These are phyloP conservation scores for Masticophis lateralis DNA, from an alignment of 2,797 vertebrate species.

Conservation along the genomic window DNA sequence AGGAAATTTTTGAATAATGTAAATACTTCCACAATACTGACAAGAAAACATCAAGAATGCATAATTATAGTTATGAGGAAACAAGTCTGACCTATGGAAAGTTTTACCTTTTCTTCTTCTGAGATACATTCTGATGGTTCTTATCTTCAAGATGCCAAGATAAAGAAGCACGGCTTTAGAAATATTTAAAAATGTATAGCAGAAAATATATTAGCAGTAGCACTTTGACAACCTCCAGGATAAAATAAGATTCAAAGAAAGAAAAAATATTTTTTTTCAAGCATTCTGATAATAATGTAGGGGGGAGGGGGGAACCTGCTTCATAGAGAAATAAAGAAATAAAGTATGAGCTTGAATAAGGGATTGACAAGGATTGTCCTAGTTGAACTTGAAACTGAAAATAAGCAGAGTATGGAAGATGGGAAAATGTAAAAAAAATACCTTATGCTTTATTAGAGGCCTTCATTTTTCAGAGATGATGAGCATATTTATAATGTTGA, in stretches of 20 bases:
- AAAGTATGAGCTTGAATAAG: background rate
- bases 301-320: background rate
- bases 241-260: background rate
- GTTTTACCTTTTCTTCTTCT: background rate
- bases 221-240: background rate
- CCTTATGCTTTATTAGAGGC: background rate
- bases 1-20: background rate
- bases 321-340: background rate
- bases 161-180: background rate
- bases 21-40: background rate
- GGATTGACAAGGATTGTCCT: background rate
- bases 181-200: background rate
- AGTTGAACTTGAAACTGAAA: background rate
- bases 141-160: background rate
- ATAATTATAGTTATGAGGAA: background rate
- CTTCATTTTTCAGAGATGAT: background rate
- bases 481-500: background rate
- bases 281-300: background rate
- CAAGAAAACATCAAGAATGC: background rate
- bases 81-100: background rate
- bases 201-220: background rate
- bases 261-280: background rate
- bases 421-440: background rate
- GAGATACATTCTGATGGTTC: background rate
- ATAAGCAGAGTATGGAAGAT: background rate